phyloP scores from a whole-genome alignment of 2,113 vertebrate genomes.

The Hyperopisus bebe region DNA sequence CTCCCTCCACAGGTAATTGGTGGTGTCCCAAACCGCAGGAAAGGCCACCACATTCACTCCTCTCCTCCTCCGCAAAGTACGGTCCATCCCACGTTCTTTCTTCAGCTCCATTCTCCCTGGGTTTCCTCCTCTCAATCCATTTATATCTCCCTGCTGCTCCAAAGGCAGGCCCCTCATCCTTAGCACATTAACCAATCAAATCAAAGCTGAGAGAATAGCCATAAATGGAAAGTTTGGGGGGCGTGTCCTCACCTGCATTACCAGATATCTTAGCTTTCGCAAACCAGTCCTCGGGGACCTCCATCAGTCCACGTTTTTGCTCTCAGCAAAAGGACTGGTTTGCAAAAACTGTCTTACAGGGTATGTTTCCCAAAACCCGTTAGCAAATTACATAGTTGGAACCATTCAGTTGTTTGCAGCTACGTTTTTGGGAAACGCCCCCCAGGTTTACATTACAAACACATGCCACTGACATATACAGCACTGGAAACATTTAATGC shows the following conservation, averaged over 20 bases:
- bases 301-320: too few species aligned
- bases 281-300: too few species aligned
- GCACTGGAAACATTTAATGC: neutral
- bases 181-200: neutral
- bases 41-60: conserved; percentile 33
- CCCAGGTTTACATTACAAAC: neutral
- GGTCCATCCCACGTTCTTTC: neutral
- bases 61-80: neutral
- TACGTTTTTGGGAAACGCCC: neutral
- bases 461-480: neutral
- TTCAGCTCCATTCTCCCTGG: neutral
- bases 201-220: neutral
- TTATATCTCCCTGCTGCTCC: neutral
- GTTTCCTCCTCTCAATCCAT: neutral
- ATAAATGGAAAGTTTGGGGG: neutral
- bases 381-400: neutral
- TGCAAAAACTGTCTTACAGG: too few species aligned
- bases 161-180: neutral
- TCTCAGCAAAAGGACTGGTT: too few species aligned
- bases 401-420: neutral
- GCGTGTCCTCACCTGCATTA: neutral
- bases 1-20: conserved; percentile 62
- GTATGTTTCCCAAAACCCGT: neutral
- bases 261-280: neutral
- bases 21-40: conserved; percentile 43